phyloP scores from a whole-genome alignment of 2,888 invertebrate species.

The Drosophila infuscata region DNA sequence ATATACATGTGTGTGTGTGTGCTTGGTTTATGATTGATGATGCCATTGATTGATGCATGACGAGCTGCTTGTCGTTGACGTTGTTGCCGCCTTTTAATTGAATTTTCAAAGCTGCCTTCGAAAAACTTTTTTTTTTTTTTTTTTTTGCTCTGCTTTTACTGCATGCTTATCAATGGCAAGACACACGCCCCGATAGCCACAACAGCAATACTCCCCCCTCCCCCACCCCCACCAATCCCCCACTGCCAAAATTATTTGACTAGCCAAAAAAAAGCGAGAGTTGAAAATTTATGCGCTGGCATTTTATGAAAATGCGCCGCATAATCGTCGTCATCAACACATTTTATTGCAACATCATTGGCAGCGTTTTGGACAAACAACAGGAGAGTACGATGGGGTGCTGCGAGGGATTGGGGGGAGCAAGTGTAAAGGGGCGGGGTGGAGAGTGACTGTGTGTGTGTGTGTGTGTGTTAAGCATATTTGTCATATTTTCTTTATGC shows the following conservation, averaged over 20 bases:
- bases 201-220: background rate
- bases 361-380: constrained; percentile 23
- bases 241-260: background rate
- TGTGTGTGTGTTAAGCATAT: constrained; percentile 39
- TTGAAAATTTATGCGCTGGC: constrained; percentile 63
- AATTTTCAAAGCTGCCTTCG: constrained; percentile 65
- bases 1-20: constrained; percentile 22
- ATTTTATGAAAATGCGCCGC: constrained; percentile 60
- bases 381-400: background rate
- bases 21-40: constrained; percentile 72
- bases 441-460: background rate
- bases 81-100: constrained; percentile 74
- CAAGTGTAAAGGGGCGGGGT: background rate
- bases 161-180: constrained; percentile 70
- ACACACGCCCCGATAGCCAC: constrained; percentile 39
- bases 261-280: constrained; percentile 23
- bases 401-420: background rate
- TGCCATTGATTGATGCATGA: constrained; percentile 78
- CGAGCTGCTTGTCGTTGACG: constrained; percentile 59
- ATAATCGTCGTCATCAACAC: constrained; percentile 72
- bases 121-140: constrained; percentile 45
- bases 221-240: too few species aligned
- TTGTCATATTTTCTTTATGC: constrained; percentile 54
- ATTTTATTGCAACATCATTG: constrained; percentile 80
- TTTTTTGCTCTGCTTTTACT: constrained; percentile 9